A percentile compares a stretch with the other conserved stretches of the same genome.
phyloP scores from a whole-genome alignment of 2,113 vertebrate genomes.

The Upupa epops region DNA sequence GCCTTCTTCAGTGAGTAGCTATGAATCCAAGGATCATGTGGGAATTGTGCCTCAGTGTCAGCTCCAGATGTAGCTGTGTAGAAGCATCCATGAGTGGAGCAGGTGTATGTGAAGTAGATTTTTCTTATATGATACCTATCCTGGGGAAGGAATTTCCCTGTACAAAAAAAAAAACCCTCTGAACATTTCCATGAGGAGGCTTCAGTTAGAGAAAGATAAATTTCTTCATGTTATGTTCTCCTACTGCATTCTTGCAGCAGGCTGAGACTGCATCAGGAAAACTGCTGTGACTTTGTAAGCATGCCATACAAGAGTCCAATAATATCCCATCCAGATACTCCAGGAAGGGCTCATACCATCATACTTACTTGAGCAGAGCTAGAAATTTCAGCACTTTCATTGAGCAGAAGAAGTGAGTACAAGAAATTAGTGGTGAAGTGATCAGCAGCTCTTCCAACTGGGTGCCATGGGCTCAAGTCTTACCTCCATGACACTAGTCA shows the following conservation, averaged over 20 bases:
- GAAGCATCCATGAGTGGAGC: neutral
- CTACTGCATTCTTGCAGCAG: fast-evolving
- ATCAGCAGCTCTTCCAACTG: neutral
- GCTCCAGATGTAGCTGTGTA: neutral
- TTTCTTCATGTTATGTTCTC: neutral
- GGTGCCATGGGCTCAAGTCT: neutral
- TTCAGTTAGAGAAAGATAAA: neutral
- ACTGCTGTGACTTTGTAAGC: neutral
- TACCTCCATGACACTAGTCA: neutral
- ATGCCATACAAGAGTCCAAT: fast-evolving
- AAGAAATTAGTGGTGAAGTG: neutral
- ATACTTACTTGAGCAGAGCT: neutral
- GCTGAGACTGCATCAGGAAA: neutral
- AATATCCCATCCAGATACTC: neutral
- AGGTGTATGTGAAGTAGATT: neutral
- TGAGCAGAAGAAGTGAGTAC: neutral
- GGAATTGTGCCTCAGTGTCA: neutral
- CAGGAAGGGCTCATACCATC: neutral
- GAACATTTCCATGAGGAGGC: neutral
- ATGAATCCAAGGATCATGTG: fast-evolving
- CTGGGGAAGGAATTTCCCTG: neutral
- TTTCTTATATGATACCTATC: neutral
- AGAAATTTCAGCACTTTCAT: neutral
- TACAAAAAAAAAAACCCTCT: neutral
- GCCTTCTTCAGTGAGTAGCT: neutral